Evolutionary conservation across 2,888 invertebrate species (phyloP), one percentile per base, ranked within the genome.

Genomic region (Venusia cambrica): DNA sequence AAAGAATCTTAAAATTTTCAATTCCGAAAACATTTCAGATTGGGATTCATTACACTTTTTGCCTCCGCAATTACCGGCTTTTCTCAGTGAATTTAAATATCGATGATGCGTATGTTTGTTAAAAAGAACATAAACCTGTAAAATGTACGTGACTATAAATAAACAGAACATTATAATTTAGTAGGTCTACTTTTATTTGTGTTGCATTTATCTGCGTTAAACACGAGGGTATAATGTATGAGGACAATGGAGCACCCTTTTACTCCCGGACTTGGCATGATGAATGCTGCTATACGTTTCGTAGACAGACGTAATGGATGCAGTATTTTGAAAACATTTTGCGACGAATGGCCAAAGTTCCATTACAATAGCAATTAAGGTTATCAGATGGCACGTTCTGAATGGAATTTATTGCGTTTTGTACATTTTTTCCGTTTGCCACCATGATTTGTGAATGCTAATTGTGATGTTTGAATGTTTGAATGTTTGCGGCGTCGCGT

Each of bases 41-140:
- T 66, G 62, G 62, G 62, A 75, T 49, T 66, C 73, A 4, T 51
- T 79, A 15, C 52, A 60, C 8, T 64, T 43, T 43, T 47, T 80
- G 24, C 74, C 75, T 1, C 77, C 68, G 0, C 81, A 80, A 38
- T 49, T 81, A 11, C 81, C 81, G 3, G 31, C 48, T 4, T 80
- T 80, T 53, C 54, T 79, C 13, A 49, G 40, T 41, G 47, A 63
- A 39, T 36, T 61, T 5, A 46, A 8, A 9, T 54, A 55, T 42
- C 21, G 29, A 6, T 51, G 38, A 15, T 3, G 6, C 14, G 3
- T 15, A n/a, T n/a, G n/a, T 24, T 18, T 8, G 3, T 15, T 14
- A 5, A 12, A 38, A 9, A 13, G 9, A 14, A 7, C 4, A 11
- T 4, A 44, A 44, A 37, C 35, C 18, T 30, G 19, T 37, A 26